These are phyloP conservation scores for Lepidochitona cinerea DNA, from an alignment of 2,888 invertebrate genomes.

Conservation along the genomic window DNA sequence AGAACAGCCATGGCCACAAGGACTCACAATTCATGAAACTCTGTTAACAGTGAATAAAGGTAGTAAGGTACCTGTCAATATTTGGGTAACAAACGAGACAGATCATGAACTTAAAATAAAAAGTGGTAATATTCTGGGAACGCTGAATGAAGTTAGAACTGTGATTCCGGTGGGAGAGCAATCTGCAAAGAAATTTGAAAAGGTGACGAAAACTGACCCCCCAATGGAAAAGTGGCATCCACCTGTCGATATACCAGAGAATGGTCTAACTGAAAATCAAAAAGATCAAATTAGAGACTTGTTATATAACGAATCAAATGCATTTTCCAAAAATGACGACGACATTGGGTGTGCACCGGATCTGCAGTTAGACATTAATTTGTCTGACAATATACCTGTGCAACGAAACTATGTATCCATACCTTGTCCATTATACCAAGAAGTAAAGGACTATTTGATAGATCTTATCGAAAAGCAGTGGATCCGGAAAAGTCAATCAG, in stretches of 20 bases:
- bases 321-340: constrained; percentile 26
- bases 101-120: not conserved
- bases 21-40: not conserved
- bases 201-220: not conserved
- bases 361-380: constrained; percentile 28
- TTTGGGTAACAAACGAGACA: not conserved
- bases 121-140: not conserved
- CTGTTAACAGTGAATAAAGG: not conserved
- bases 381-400: constrained; percentile 30
- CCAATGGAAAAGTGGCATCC: constrained; percentile 21
- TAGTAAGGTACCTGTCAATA: not conserved
- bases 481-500: too few species aligned
- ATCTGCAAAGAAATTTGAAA: not conserved
- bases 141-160: not conserved
- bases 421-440: constrained; percentile 29
- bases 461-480: too few species aligned
- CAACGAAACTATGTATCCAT: constrained; percentile 26
- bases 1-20: not conserved
- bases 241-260: too few species aligned
- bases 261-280: too few species aligned
- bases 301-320: constrained; percentile 24
- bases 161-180: not conserved
- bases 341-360: constrained; percentile 28
- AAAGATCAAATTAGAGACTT: too few species aligned
- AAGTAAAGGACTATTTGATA: constrained; percentile 36